Evolutionary conservation across 2,113 vertebrate genomes (phyloP), one percentile per base, ranked within the genome.

Genomic region (Sylvietta virens): DNA sequence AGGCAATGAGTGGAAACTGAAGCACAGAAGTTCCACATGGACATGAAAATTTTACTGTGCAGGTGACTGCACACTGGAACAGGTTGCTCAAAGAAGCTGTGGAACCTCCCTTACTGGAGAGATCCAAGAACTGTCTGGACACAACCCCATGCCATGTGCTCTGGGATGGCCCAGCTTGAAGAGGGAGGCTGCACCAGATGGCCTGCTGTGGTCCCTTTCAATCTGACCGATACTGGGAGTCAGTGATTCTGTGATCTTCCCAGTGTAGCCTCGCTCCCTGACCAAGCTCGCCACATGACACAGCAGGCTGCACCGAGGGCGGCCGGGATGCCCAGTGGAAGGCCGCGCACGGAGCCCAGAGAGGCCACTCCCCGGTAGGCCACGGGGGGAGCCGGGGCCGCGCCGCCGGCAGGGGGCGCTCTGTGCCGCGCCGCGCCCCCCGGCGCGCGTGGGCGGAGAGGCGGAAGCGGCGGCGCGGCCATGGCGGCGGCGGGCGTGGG

Each of bases 401-500:
- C 16, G 37, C 47, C 20, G 31, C 27, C 44, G 37, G 16, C 6
- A 51, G 23, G 45, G 18, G 60, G 73, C 24, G 86, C 51, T 60
- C 22, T 28, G 19, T 7, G 58, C 7, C 1, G 6, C 12, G 35
- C 48, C 21, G 9, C 24, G 47, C 18, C 53, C 22, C 45, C 31
- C 3, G 33, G 24, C 48, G 60, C 10, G 44, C 58, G 30, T 12
- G 37, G 21, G 22, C 11, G 2, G 16, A 11, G 27, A 67, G 39
- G 90, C 85, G 96, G 97, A 96, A 96, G 90, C 40, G n/a, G 21
- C 16, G 3, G 20, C 5, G 60, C 30, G 79, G 81, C 28, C 19
- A 92, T 92, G 96, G 98, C 97, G 94, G 98, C 98, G 31, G 98
- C 98, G 98, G 98, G 98, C 66, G 71, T 97, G 3, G 98, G 99